These are phyloP conservation scores for Salpingus planirostris DNA, from an alignment of 2,888 invertebrate genomes.

Conservation along the genomic window DNA sequence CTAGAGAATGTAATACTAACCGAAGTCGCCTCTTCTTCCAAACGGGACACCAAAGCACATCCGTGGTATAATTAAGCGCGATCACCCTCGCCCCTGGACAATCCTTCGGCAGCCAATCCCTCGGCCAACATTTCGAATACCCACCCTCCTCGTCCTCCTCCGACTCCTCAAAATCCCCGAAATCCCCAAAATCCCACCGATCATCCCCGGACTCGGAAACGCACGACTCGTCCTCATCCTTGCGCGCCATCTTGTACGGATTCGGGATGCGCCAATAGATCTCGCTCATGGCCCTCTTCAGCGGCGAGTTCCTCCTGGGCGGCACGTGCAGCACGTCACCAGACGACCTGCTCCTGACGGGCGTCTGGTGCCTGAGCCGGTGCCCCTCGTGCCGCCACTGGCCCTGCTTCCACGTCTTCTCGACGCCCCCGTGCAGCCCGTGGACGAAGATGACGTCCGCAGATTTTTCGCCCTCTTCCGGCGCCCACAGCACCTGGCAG, in stretches of 20 bases:
- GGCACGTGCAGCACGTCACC: slow-evolving; percentile 28
- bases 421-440: slow-evolving; percentile 67
- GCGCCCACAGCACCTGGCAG: slow-evolving; percentile 35
- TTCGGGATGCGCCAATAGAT: slow-evolving; percentile 22
- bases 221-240: slow-evolving; percentile 15
- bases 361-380: slow-evolving; percentile 30
- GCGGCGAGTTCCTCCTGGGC: slow-evolving; percentile 17
- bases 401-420: slow-evolving; percentile 77
- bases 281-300: slow-evolving; percentile 28
- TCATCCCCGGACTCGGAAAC: slow-evolving; percentile 15
- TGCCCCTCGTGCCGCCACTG: slow-evolving; percentile 47
- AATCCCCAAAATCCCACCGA: slow-evolving; percentile 15
- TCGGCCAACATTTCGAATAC: slow-evolving; percentile 70
- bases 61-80: slow-evolving; percentile 74
- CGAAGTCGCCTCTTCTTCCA: slow-evolving; percentile 62
- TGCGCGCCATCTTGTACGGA: slow-evolving; percentile 27
- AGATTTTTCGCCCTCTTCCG: slow-evolving; percentile 22
- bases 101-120: slow-evolving; percentile 76
- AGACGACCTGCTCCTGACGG: slow-evolving; percentile 26
- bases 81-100: slow-evolving; percentile 69
- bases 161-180: slow-evolving; percentile 15
- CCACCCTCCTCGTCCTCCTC: slow-evolving; percentile 15
- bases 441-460: slow-evolving; percentile 78
- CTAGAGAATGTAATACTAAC: too few relatives aligned
- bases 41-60: slow-evolving; percentile 65